phyloP scores from a whole-genome alignment of 2,888 invertebrate genomes.

The Limulus polyphemus region DNA sequence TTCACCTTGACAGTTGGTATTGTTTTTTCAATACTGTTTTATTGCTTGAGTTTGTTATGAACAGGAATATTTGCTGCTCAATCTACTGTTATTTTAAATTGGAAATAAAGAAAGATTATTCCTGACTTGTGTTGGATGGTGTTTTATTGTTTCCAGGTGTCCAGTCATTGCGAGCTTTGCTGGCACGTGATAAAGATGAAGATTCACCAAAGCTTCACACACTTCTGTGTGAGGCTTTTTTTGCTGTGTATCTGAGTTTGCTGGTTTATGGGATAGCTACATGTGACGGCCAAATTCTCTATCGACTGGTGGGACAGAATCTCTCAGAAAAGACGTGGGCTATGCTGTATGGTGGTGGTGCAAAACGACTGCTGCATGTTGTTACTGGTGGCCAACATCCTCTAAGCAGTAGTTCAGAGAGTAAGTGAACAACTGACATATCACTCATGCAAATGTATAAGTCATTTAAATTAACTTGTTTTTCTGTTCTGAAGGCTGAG shows the following conservation, averaged over 20 bases:
- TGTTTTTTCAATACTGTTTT: too few relatives aligned
- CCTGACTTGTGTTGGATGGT: conserved; percentile 9
- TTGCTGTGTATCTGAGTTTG: conserved; percentile 81
- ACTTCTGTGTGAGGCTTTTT: conserved; percentile 81
- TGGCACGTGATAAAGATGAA: conserved; percentile 87
- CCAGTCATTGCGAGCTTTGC: conserved; percentile 72
- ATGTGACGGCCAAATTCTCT: conserved; percentile 80
- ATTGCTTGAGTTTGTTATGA: too few relatives aligned
- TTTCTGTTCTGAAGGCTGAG: not conserved
- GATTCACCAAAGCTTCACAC: conserved; percentile 84
- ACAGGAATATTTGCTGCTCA: too few relatives aligned
- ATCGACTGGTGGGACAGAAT: conserved; percentile 32
- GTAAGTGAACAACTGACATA: conserved; percentile 4
- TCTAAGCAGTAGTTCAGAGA: conserved; percentile 9
- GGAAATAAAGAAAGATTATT: not conserved
- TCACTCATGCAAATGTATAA: not conserved
- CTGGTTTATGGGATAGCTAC: conserved; percentile 84
- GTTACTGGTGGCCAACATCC: conserved; percentile 23
- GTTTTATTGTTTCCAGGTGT: conserved; percentile 50
- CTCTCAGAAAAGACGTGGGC: conserved; percentile 38
- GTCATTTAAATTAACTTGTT: not conserved
- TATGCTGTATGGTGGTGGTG: conserved; percentile 38
- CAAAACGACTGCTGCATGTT: conserved; percentile 36
- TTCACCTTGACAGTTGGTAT: too few relatives aligned
- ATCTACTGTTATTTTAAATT: not conserved